phyloP scores from a whole-genome alignment of 2,797 vertebrate species.

The Typhlichthys subterraneus region DNA sequence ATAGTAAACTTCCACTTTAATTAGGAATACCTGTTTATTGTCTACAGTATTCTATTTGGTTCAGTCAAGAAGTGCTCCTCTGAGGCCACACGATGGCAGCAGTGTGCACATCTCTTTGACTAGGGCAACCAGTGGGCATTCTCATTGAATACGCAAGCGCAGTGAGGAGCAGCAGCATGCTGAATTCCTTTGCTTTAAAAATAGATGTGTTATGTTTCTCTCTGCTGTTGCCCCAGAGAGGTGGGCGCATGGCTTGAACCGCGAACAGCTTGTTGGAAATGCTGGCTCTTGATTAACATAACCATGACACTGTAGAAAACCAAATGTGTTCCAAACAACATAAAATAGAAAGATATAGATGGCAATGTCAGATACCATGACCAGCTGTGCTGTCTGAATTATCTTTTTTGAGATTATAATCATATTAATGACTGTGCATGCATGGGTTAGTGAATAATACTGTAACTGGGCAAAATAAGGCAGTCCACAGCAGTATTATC shows the following conservation, averaged over 20 bases:
- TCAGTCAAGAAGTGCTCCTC: background rate
- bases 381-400: slow-evolving; percentile 70
- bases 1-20: background rate
- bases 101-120: slow-evolving; percentile 42
- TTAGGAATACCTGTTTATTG: too few relatives aligned
- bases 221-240: slow-evolving; percentile 82
- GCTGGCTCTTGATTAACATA: slow-evolving; percentile 67
- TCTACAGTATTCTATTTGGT: too few relatives aligned
- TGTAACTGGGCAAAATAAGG: slow-evolving; percentile 63
- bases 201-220: slow-evolving; percentile 87
- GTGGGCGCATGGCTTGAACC: slow-evolving; percentile 80
- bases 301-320: slow-evolving; percentile 54
- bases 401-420: slow-evolving; percentile 72
- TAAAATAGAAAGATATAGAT: slow-evolving; percentile 53
- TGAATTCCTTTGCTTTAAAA: slow-evolving; percentile 87
- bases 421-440: slow-evolving; percentile 67
- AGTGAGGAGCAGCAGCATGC: slow-evolving; percentile 43
- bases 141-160: slow-evolving; percentile 22
- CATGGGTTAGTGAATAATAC: slow-evolving; percentile 35
- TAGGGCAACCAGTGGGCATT: slow-evolving; percentile 35
- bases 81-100: slow-evolving; percentile 79
- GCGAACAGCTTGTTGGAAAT: slow-evolving; percentile 64
- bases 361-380: slow-evolving; percentile 52
- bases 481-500: slow-evolving; percentile 16
- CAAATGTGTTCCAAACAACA: slow-evolving; percentile 18